Conservation (phyloP, 2,797 vertebrate genomes). For the Oryzias dopingdopingensis region DNA sequence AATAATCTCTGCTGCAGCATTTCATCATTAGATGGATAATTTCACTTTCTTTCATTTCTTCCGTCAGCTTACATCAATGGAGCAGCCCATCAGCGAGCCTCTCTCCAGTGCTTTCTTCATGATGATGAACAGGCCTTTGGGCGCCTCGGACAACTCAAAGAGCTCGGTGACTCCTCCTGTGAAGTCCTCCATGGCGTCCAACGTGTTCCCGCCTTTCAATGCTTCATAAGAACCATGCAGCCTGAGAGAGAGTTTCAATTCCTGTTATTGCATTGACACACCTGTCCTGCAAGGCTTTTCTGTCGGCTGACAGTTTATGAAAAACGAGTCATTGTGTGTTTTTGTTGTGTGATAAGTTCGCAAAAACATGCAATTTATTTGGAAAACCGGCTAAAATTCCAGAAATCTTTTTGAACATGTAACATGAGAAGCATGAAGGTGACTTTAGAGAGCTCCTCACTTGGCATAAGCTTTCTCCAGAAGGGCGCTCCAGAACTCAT, state of each 20-base stretch:
- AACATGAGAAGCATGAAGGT: not conserved
- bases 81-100: conserved; percentile 96
- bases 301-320: not conserved
- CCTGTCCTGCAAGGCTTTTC: conserved; percentile 8
- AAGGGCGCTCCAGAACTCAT: conserved; percentile 97
- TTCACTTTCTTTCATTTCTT: not conserved
- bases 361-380: conserved; percentile 1
- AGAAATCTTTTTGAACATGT: conserved; percentile 5
- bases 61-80: conserved; percentile 88
- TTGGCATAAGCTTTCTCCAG: conserved; percentile 98
- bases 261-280: not conserved
- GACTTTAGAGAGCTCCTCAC: conserved; percentile 68
- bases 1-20: no score
- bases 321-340: conserved; percentile 9
- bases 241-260: conserved; percentile 65
- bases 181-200: conserved; percentile 99
- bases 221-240: conserved; percentile 96
- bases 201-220: conserved; percentile 93
- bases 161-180: conserved; percentile 96
- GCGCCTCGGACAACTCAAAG: conserved; percentile 89
- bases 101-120: conserved; percentile 94
- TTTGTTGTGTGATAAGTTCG: not conserved
- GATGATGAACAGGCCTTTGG: conserved; percentile 89
- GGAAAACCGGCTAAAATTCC: not conserved
- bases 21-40: no score